Evolutionary conservation across 2,113 vertebrate species (phyloP), one percentile per base, ranked within the genome.

Genomic region (Notothenia coriiceps): DNA sequence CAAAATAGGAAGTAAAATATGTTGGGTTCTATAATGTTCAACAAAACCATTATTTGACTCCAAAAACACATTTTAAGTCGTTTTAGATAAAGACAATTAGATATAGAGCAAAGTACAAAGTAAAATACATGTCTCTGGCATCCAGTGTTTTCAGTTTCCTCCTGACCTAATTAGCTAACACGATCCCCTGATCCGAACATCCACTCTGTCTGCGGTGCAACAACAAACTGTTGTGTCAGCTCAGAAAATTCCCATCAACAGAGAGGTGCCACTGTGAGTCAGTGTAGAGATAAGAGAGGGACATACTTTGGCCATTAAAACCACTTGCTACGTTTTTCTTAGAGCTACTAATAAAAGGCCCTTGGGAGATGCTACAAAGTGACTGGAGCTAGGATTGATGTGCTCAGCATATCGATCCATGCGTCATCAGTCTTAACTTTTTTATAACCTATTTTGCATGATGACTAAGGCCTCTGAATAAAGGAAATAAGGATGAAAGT

Each of bases 201-300:
- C 29, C n/a, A 61, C 33, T n/a, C 43, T 12, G 43, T 57, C 35
- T 54, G 15, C 56, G 65, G 49, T 33, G 59, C 52, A 43, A 80
- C 62, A 82, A 52, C 71, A 68, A 68, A 82, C 68, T 59, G 77
- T 77, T 82, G 85, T 73, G 77, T 87, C 55, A 80, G 55, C 59
- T 18, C 5, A 14, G 18, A n/a, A 15, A 20, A 33, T 55, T 65
- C 35, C 35, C 35, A 40, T 40, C 35, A 25, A 79, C 46, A 47
- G 15, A 65, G 50, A 60, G 17, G 57, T 18, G 17, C 35, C 57
- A 18, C 46, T 46, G 49, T 55, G 18, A 62, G 46, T 12, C n/a
- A 25, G n/a, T 7, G 6, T 17, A 6, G 17, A 78, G 43, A 77
- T 76, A 62, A 79, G 13, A n/a, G 10, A 51, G 18, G 6, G 1